phyloP scores from a whole-genome alignment of 2,888 invertebrate genomes.

The Ormia ochracea region DNA sequence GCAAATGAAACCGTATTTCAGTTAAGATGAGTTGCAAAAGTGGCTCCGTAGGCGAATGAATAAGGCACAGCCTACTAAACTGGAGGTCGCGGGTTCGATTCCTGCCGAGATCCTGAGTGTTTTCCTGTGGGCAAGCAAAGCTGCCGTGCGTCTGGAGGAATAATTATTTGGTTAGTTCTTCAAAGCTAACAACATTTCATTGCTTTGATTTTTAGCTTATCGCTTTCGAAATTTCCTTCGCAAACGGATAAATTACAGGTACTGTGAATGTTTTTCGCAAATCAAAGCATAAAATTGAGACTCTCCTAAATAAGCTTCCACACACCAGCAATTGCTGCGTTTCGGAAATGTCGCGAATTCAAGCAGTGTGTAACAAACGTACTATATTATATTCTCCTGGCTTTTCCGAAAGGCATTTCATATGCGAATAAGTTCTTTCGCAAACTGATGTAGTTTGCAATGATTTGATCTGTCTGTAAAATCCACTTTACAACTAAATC shows the following conservation, averaged over 20 bases:
- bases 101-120: too few species aligned
- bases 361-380: constrained; percentile 24
- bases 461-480: background rate
- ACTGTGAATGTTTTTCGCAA: background rate
- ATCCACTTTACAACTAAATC: too few species aligned
- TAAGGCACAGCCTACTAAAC: too few species aligned
- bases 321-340: constrained; percentile 48
- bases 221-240: constrained; percentile 35
- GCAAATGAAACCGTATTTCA: too few species aligned
- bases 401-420: too few species aligned
- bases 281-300: background rate
- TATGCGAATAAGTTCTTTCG: too few species aligned
- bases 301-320: background rate
- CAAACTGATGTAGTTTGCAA: too few species aligned
- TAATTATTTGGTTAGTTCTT: constrained; percentile 49
- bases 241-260: background rate
- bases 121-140: constrained; percentile 29
- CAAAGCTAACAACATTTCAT: constrained; percentile 33
- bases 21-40: too few species aligned
- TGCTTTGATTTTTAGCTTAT: background rate
- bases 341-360: constrained; percentile 53
- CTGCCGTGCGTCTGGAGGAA: constrained; percentile 42
- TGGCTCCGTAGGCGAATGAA: too few species aligned
- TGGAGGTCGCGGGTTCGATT: too few species aligned
- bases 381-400: constrained; percentile 25